Percentiles rank a stretch among this genome's conserved stretches.
These are phyloP conservation scores for Enteromius mattozi DNA, from an alignment of 2,797 vertebrate species.

Conservation along the genomic window DNA sequence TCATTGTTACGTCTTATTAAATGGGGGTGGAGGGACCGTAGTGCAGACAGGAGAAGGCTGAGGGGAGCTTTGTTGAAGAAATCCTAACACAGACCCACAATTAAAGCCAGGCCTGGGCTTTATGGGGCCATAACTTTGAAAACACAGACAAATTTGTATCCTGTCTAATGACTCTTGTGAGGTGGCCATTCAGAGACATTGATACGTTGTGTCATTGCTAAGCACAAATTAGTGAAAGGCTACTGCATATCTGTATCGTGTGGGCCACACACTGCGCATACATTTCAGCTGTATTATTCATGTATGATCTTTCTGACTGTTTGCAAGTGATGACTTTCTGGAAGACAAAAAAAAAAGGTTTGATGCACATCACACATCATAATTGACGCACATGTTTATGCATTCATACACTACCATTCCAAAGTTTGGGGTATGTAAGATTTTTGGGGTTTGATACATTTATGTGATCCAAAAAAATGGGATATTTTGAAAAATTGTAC, in stretches of 20 bases:
- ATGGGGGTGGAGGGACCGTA: conserved; percentile 54
- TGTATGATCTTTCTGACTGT: too few species aligned
- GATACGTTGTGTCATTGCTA: not conserved
- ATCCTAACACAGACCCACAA: conserved; percentile 41
- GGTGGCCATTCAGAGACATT: conserved; percentile 18
- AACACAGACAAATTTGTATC: conserved; percentile 25
- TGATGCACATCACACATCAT: not conserved
- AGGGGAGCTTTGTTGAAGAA: conserved; percentile 63
- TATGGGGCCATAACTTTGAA: conserved; percentile 56
- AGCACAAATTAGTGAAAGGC: conserved; percentile 19
- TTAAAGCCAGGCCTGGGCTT: conserved; percentile 54
- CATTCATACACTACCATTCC: not conserved
- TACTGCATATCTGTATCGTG: not conserved
- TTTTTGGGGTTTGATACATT: not conserved
- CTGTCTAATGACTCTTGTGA: not conserved
- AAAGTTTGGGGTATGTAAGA: too few species aligned
- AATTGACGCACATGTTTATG: not conserved
- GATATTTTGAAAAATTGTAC: too few species aligned
- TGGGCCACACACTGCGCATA: not conserved
- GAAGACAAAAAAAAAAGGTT: not conserved
- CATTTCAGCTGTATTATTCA: not conserved
- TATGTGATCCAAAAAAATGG: too few species aligned
- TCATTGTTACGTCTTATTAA: conserved; percentile 57
- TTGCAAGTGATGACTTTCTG: not conserved
- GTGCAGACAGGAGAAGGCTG: conserved; percentile 48